Evolutionary conservation across 35 echinoderm and acorn worm species (phyloP).

Genomic region (Apostichopus parvimensis): DNA sequence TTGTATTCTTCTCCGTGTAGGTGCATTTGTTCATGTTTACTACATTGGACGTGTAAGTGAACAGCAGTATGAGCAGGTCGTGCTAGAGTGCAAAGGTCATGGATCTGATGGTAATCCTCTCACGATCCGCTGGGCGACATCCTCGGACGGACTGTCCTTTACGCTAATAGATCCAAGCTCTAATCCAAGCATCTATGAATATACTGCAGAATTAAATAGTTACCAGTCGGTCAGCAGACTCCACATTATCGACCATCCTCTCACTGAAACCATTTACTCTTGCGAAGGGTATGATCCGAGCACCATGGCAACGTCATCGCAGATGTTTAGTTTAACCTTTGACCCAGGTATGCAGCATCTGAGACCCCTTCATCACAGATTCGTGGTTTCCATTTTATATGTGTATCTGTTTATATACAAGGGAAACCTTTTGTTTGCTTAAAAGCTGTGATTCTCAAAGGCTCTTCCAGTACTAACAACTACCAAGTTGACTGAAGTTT

Average conservation of each 20-base stretch:
- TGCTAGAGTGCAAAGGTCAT: constrained; percentile 37
- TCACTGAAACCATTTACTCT: neutral
- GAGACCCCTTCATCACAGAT: no score
- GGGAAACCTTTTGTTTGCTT: no score
- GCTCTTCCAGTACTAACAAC: no score
- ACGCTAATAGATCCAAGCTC: constrained; percentile 5
- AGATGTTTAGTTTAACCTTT: constrained; percentile 3
- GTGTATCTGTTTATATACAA: no score
- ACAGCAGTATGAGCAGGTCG: neutral
- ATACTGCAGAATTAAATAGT: neutral
- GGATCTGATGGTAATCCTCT: neutral
- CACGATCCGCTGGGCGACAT: neutral
- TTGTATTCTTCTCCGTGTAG: neutral
- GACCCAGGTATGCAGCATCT: constrained; percentile 18
- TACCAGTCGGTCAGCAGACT: constrained; percentile 41
- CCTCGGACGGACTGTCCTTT: neutral
- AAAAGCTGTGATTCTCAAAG: no score
- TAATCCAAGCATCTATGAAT: neutral
- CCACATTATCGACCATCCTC: constrained; percentile 7
- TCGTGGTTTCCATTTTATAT: no score
- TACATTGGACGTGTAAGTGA: constrained; percentile 36
- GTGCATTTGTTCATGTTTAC: constrained; percentile 22
- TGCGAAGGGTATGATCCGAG: constrained; percentile 22
- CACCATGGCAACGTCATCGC: constrained; percentile 24
- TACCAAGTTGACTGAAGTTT: no score